These are phyloP conservation scores for Tiliacea citrago DNA, from an alignment of 2,888 invertebrate species.

Conservation along the genomic window DNA sequence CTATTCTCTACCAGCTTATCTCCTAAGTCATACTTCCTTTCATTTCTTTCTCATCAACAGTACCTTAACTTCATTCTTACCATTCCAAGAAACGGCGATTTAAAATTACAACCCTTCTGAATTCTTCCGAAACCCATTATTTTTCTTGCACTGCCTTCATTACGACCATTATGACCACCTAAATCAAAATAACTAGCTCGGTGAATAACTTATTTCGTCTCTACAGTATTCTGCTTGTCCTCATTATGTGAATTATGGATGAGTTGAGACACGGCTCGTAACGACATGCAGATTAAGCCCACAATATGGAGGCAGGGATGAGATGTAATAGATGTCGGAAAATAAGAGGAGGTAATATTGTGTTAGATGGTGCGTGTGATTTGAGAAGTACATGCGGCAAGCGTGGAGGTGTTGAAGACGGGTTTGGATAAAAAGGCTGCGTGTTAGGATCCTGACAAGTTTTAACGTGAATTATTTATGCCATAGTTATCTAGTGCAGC, in stretches of 20 bases:
- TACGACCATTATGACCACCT: not conserved
- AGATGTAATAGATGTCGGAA: conserved; percentile 60
- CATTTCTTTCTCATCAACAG: too few species aligned
- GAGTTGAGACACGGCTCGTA: conserved; percentile 84
- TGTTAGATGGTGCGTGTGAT: conserved; percentile 48
- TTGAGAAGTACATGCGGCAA: conserved; percentile 9
- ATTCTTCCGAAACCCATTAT: too few species aligned
- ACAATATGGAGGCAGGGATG: conserved; percentile 72
- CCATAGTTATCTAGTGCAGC: too few species aligned
- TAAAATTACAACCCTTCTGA: not conserved
- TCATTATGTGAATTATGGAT: conserved; percentile 89
- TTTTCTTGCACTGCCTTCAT: not conserved
- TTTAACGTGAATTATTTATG: too few species aligned
- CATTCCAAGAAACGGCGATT: not conserved
- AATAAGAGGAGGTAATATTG: conserved; percentile 75
- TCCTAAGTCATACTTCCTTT: too few species aligned
- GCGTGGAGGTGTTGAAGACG: not conserved
- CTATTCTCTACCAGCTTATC: too few species aligned
- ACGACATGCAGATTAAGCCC: conserved; percentile 88
- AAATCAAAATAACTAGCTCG: not conserved
- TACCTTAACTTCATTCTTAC: too few species aligned
- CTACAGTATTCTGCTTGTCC: conserved; percentile 72
- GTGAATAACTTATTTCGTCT: conserved; percentile 9
- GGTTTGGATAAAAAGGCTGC: conserved; percentile 75
- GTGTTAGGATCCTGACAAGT: not conserved